phyloP scores from a whole-genome alignment of 2,113 vertebrate genomes.

The Ophthalmolycus amberensis region DNA sequence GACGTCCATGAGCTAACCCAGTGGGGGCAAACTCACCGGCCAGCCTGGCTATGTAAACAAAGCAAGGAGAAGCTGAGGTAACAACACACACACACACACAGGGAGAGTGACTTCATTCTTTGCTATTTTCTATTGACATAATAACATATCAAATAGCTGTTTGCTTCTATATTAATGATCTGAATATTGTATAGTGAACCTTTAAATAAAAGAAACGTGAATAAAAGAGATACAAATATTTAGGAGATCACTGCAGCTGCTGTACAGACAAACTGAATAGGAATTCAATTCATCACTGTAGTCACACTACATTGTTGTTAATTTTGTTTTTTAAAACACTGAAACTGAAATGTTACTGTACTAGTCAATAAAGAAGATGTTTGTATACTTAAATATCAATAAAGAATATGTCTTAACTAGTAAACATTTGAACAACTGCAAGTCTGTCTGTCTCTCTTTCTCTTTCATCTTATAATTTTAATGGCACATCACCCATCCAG shows the following conservation, averaged over 20 bases:
- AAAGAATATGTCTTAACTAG: not conserved
- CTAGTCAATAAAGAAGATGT: conserved; percentile 1
- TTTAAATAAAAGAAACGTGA: not conserved
- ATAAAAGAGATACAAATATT: not conserved
- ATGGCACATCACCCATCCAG: conserved; percentile 49
- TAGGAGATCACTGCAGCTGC: not conserved
- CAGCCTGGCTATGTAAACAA: no score
- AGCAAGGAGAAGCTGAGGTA: no score
- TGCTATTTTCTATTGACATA: no score
- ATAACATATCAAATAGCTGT: no score
- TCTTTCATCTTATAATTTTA: conserved; percentile 8
- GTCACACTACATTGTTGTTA: not conserved
- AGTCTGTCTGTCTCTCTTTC: not conserved
- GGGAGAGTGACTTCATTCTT: no score
- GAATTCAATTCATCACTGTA: not conserved
- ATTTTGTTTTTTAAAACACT: conserved; percentile 8
- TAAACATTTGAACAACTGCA: conserved; percentile 7
- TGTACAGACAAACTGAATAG: not conserved
- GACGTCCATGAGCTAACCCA: no score
- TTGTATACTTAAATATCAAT: conserved; percentile 5
- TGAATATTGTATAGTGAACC: no score
- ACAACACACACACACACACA: no score
- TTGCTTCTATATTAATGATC: no score
- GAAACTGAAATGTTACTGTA: not conserved
- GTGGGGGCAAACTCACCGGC: no score